A percentile compares a stretch with the other conserved stretches of the same genome.
Conservation (phyloP, 2,113 vertebrate genomes). For the Lepus americanus region DNA sequence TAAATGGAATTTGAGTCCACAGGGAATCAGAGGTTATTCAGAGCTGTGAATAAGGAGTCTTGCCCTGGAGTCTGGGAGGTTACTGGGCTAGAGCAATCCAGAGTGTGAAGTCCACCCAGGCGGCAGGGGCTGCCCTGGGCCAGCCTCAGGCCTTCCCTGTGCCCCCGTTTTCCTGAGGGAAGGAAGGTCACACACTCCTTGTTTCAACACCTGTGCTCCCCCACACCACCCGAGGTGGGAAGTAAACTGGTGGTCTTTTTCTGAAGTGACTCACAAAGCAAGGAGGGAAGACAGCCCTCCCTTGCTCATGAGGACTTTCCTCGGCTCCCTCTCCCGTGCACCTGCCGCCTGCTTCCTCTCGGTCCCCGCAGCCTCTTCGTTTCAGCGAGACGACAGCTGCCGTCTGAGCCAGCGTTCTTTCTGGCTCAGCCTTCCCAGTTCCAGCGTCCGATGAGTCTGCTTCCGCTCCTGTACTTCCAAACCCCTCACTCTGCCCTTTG, state of each 20-base stretch:
- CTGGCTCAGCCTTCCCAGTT: not conserved
- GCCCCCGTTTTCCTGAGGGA: not conserved
- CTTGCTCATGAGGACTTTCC: not conserved
- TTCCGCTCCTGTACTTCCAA: not conserved
- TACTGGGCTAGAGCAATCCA: not conserved
- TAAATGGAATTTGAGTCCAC: not conserved
- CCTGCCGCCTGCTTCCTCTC: not conserved
- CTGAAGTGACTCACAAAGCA: not conserved
- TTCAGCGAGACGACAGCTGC: not conserved
- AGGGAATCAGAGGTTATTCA: not conserved
- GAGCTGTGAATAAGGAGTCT: not conserved
- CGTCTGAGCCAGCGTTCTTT: not conserved
- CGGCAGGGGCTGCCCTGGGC: not conserved
- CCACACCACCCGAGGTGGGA: not conserved
- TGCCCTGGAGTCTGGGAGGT: not conserved
- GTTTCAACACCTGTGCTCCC: not conserved
- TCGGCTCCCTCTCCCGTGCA: not conserved
- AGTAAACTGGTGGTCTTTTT: not conserved
- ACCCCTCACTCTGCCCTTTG: not conserved
- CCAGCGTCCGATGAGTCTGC: not conserved
- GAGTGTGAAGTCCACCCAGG: not conserved
- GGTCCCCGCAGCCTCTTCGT: not conserved
- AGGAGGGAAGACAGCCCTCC: not conserved
- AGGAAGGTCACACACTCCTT: not conserved
- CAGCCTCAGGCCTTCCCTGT: not conserved